Percentiles rank a stretch among this genome's conserved stretches.
Evolutionary conservation across 2,888 invertebrate genomes (phyloP).

Genomic region (Zaprionus obscuricornis): DNA sequence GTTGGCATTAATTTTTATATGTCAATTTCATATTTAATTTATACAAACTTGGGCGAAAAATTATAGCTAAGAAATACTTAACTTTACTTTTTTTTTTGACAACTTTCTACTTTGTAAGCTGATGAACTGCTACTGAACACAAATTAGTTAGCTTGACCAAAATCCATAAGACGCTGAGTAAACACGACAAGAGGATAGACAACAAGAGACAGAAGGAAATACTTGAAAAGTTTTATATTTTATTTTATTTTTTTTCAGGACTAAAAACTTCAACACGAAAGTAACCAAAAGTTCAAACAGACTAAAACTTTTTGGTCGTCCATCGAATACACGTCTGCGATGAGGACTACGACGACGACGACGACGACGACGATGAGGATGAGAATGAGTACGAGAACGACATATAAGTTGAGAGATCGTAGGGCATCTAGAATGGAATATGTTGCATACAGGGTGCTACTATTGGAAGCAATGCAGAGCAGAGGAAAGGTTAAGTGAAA

Average conservation of each 20-base stretch:
- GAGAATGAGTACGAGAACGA: too few species aligned
- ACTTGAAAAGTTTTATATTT: conserved; percentile 52
- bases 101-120: conserved; percentile 41
- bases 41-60: conserved; percentile 8
- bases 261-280: conserved; percentile 54
- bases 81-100: conserved; percentile 30
- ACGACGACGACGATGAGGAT: too few species aligned
- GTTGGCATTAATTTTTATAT: too few species aligned
- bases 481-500: conserved; percentile 64
- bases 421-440: conserved; percentile 9
- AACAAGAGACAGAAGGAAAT: conserved; percentile 8
- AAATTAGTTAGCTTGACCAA: conserved; percentile 54
- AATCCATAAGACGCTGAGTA: conserved; percentile 28
- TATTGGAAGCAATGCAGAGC: conserved; percentile 12
- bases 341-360: too few species aligned
- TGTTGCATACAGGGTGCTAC: conserved; percentile 20
- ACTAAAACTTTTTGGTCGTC: conserved; percentile 54
- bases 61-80: conserved; percentile 28
- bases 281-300: conserved; percentile 67
- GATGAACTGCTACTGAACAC: conserved; percentile 32
- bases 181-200: neutral
- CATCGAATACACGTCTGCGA: too few species aligned
- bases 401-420: conserved; percentile 48
- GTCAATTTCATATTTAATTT: conserved; percentile 38
- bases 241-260: too few species aligned